Base-by-base conservation (phyloP, 2,888 invertebrate species). In the Hyposoter didymator region DNA sequence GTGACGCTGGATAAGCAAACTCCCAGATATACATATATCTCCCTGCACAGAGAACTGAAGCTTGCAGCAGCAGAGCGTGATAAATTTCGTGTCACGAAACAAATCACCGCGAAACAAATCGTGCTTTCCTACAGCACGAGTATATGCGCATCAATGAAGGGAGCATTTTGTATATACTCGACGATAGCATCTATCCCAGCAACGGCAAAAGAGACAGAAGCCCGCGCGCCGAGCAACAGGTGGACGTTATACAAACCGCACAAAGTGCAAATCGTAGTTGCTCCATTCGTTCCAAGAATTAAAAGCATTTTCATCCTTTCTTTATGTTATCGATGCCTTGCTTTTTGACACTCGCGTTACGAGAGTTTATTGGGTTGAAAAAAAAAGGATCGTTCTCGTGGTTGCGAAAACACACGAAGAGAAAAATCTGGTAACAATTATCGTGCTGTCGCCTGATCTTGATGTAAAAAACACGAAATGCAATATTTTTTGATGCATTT, bases 81-180 rank as follows among this genome's bases (percentile, higher is more conserved):
- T 86, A 86, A 86, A 86, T 86, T 84, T 84, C 76, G 76, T 80
- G 80, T 80, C 80, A 73, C 84, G 76, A 84, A 84, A 86, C 85
- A 86, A 86, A 84, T 86, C 82, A 82, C 84, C 78, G 78, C 14
- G 84, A 82, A 84, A 85, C 85, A 85, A 85, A 87, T 87, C 80
- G 81, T 67, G 75, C 78, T 47, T 66, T 59, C 43, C 47, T 17
- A 28, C 64, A 28, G 79, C 39, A 14, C 49, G 70, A 28, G 49
- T 70, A 70, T 66, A 79, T 62, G 45, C 55, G 52, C 64, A 66
- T 39, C 43, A 47, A 55, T 39, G 55, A n/a, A 69, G 35, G 43
- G 78, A 49, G 49, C 32, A 32, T 76, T 45, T 59, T 43, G 49
- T 64, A 32, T 64, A 32, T 43, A 39, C 78, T 39, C 47, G 19